These are phyloP conservation scores for Noctua pronuba DNA, from an alignment of 2,888 invertebrate genomes.

Conservation along the genomic window DNA sequence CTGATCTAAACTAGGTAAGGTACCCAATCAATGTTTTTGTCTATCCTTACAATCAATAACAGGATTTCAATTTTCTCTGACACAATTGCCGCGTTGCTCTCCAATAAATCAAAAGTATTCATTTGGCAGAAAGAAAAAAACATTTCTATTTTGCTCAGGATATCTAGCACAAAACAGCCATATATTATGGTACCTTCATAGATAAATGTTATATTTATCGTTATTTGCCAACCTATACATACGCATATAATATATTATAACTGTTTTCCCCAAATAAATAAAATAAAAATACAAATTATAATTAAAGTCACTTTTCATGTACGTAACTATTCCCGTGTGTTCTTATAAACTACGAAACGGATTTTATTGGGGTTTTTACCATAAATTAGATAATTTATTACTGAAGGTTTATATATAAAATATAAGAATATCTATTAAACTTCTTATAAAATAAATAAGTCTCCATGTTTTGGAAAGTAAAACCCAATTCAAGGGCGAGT, in stretches of 20 bases:
- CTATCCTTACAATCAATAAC: neutral
- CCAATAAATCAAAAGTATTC: constrained; percentile 46
- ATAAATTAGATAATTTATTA: neutral
- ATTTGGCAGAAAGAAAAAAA: constrained; percentile 30
- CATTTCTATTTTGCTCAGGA: constrained; percentile 13
- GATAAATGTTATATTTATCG: constrained; percentile 17
- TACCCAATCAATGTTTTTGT: constrained; percentile 1
- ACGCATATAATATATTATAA: no score
- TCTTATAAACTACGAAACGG: neutral
- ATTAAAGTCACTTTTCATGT: neutral
- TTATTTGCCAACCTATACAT: neutral
- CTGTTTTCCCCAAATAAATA: neutral
- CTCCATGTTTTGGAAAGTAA: neutral
- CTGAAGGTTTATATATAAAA: neutral
- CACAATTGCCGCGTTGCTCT: neutral
- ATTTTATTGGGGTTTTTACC: neutral
- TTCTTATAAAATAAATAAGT: neutral
- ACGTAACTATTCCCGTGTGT: neutral
- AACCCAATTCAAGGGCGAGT: neutral
- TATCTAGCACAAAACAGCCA: constrained; percentile 28
- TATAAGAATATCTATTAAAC: no score
- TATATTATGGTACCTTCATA: constrained; percentile 2
- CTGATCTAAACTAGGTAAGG: neutral
- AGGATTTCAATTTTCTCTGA: constrained; percentile 14
- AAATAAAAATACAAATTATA: neutral